These are phyloP conservation scores for Siniperca scherzeri DNA, from an alignment of 2,797 vertebrate species.

Conservation along the genomic window DNA sequence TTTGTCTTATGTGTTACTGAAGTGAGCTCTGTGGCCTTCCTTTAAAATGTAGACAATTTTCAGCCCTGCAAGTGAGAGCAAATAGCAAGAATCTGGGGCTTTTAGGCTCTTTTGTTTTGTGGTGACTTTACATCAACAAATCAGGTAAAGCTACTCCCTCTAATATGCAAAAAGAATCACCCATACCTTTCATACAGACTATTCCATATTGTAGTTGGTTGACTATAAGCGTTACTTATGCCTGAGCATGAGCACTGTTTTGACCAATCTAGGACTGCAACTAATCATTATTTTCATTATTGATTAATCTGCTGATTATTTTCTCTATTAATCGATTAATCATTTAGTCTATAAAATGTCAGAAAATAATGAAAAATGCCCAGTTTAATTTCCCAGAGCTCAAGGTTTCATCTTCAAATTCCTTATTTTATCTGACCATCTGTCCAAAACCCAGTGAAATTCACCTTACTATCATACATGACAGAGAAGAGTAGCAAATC, in stretches of 20 bases:
- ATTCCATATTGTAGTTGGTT: not conserved
- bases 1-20: slow-evolving; percentile 43
- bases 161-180: not conserved
- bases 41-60: slow-evolving; percentile 23
- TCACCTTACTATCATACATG: not conserved
- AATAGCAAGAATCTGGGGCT: not conserved
- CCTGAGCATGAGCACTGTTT: not conserved
- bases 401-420: not conserved
- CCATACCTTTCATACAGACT: not conserved
- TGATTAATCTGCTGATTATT: not conserved
- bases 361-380: not conserved
- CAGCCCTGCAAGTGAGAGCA: slow-evolving; percentile 6
- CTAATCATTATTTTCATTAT: not conserved
- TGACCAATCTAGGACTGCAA: not conserved
- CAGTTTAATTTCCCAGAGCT: not conserved
- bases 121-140: not conserved
- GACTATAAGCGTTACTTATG: not conserved
- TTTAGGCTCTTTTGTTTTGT: slow-evolving; percentile 1
- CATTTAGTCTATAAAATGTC: not conserved
- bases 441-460: not conserved
- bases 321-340: not conserved
- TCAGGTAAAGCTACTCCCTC: slow-evolving; percentile 1
- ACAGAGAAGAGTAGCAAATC: not conserved
- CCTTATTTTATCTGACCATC: not conserved
- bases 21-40: slow-evolving; percentile 40